phyloP scores from a whole-genome alignment of 2,797 vertebrate species.

The Phrynocephalus guinanensis region DNA sequence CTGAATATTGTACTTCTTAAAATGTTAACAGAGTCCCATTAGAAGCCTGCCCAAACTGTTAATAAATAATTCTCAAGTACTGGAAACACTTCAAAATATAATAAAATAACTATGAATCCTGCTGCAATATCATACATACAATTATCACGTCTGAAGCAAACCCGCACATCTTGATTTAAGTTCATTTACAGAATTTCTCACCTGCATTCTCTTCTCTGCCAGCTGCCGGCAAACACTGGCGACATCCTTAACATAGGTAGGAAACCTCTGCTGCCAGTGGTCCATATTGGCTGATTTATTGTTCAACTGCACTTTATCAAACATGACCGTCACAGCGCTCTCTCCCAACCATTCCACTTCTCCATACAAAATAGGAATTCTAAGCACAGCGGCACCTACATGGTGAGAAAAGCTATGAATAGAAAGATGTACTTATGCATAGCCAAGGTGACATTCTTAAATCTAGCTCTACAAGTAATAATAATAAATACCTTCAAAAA shows the following conservation, averaged over 20 bases:
- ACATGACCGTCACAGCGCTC: slow-evolving; percentile 91
- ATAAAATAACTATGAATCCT: neutral
- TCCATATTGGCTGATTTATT: slow-evolving; percentile 89
- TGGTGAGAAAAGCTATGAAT: slow-evolving; percentile 14
- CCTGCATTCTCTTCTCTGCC: slow-evolving; percentile 84
- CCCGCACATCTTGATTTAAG: neutral
- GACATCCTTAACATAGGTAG: slow-evolving; percentile 90
- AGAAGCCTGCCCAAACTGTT: neutral
- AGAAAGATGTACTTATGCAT: neutral
- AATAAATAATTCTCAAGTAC: neutral
- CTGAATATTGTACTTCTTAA: neutral
- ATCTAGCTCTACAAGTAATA: neutral
- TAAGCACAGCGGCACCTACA: slow-evolving; percentile 86
- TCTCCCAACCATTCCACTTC: slow-evolving; percentile 91
- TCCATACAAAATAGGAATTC: slow-evolving; percentile 92
- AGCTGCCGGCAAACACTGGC: slow-evolving; percentile 90
- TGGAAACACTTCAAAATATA: neutral
- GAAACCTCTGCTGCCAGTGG: slow-evolving; percentile 92
- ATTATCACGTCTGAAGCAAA: neutral
- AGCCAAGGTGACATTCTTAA: neutral
- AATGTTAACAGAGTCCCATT: neutral
- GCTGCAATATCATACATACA: neutral
- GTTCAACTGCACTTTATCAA: slow-evolving; percentile 89
- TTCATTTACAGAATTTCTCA: slow-evolving; percentile 60
- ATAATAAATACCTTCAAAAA: too few relatives aligned